phyloP scores from a whole-genome alignment of 2,113 vertebrate species.

The Nyctibius bracteatus region DNA sequence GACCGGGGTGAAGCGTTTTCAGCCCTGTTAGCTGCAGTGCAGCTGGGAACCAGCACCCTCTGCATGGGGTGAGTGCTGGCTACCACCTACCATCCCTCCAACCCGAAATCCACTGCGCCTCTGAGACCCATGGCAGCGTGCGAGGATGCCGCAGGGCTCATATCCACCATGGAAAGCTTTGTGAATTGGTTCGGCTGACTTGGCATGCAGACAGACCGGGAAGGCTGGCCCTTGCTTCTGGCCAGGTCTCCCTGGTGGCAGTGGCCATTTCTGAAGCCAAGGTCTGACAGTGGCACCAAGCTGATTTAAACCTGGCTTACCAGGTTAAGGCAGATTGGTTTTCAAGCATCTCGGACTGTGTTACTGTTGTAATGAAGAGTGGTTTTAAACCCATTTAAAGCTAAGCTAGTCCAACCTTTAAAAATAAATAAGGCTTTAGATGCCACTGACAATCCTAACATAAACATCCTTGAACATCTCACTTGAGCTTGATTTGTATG shows the following conservation, averaged over 20 bases:
- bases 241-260: background rate
- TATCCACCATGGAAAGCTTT: background rate
- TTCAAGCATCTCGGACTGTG: background rate
- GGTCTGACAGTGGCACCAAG: background rate
- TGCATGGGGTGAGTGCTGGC: background rate
- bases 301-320: background rate
- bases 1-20: accelerated
- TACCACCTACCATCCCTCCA: background rate
- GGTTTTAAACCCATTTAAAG: background rate
- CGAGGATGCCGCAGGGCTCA: background rate
- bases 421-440: background rate
- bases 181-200: background rate
- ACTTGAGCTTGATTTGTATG: background rate
- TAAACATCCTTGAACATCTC: background rate
- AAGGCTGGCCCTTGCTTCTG: background rate
- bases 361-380: background rate
- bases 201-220: background rate
- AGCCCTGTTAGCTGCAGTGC: background rate
- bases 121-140: accelerated
- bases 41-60: background rate
- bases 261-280: background rate
- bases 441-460: background rate
- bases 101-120: accelerated
- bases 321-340: background rate
- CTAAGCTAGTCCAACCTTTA: background rate